A percentile compares a stretch with the other conserved stretches of the same genome.
phyloP scores from a whole-genome alignment of 2,113 vertebrate genomes.

The Hipposideros armiger region DNA sequence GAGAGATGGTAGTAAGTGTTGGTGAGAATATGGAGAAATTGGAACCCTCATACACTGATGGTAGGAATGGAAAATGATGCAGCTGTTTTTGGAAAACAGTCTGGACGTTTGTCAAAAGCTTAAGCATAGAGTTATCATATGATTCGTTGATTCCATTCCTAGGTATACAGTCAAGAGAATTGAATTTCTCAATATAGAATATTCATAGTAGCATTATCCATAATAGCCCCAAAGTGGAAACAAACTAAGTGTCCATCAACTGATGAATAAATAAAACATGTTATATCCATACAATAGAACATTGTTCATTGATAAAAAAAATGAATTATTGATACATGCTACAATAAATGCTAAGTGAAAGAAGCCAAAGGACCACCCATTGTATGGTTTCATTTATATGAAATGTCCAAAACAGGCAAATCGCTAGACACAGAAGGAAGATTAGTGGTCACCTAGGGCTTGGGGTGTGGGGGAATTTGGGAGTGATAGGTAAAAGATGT shows the following conservation, averaged over 20 bases:
- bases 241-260: background rate
- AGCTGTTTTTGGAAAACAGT: background rate
- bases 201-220: background rate
- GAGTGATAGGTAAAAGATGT: background rate
- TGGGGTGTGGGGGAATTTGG: too few species aligned
- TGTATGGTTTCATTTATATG: background rate
- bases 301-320: background rate
- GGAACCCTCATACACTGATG: background rate
- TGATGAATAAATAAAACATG: background rate
- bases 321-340: background rate
- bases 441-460: background rate
- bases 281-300: background rate
- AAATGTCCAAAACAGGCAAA: background rate
- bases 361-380: background rate
- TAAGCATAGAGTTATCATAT: background rate
- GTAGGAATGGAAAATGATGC: background rate
- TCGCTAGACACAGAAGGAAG: background rate
- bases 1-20: background rate
- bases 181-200: background rate
- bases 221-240: background rate
- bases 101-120: background rate
- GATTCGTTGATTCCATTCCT: background rate
- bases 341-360: background rate
- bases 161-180: background rate
- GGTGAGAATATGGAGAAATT: background rate